Evolutionary conservation across 2,113 vertebrate species (phyloP), one percentile per base, ranked within the genome.

Genomic region (Globicephala melas): DNA sequence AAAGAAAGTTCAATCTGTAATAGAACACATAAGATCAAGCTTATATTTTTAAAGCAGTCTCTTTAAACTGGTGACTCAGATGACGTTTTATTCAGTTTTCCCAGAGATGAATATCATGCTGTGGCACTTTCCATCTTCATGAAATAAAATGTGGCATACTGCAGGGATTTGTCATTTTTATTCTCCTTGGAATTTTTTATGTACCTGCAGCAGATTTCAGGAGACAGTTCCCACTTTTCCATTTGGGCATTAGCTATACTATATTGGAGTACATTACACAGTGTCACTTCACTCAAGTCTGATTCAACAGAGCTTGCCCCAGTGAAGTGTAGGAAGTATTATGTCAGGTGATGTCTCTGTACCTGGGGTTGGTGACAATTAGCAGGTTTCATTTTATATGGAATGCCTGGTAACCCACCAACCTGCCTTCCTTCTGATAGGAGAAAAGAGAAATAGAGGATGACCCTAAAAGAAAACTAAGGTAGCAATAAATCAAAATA

Each of bases 101-200:
- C 23, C 18, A 50, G 86, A 96, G 93, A 98, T 93, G 60, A 95
- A 90, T 47, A 55, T 13, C 1, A 68, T 97, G 9, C 88, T 7
- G 25, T 80, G 92, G 65, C 79, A 94, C 76, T n/a, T 95, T 7
- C 8, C 74, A 60, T 85, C 53, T 92, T 77, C 93, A 4, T 0
- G 70, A 97, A 96, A 97, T 97, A 95, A 92, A 97, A 85, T 53
- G 3, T 90, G 91, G 60, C 83, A 41, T 73, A 74, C 65, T 74
- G 9, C 0, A 4, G 82, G 94, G 76, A 97, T 86, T 96, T 98
- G 94, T 86, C 41, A 70, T 11, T 96, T 84, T 96, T 47, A 47
- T 97, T 83, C 81, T 97, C 77, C 89, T 94, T 89, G 60, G 76
- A 96, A 91, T n/a, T 81, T 88, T 76, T 88, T 89, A 89, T 80